phyloP scores from a whole-genome alignment of 2,888 invertebrate genomes.

The Tuta absoluta region DNA sequence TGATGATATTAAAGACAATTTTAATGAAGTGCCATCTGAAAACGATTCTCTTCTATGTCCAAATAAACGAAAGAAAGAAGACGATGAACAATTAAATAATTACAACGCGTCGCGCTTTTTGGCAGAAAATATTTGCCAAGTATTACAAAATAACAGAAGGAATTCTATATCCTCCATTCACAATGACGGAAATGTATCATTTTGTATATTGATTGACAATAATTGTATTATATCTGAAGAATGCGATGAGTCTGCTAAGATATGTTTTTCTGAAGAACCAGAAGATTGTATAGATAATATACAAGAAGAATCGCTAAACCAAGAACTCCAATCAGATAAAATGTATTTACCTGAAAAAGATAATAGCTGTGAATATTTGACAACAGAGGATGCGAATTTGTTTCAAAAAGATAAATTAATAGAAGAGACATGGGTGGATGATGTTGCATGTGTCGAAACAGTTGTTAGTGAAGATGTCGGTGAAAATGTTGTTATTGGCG shows the following conservation, averaged over 20 bases:
- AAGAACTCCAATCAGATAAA: constrained; percentile 35
- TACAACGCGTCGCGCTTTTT: constrained; percentile 46
- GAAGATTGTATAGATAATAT: constrained; percentile 50
- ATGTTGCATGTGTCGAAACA: constrained; percentile 73
- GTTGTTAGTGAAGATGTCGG: constrained; percentile 70
- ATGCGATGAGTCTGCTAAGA: constrained; percentile 55
- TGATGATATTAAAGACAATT: constrained; percentile 38
- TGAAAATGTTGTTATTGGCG: constrained; percentile 61
- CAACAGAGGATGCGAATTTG: constrained; percentile 43
- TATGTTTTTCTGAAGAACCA: constrained; percentile 58
- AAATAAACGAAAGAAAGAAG: constrained; percentile 58
- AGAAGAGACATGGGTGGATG: constrained; percentile 69
- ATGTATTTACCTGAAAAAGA: constrained; percentile 34
- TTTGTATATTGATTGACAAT: constrained; percentile 71
- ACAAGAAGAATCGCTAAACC: constrained; percentile 38
- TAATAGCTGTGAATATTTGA: constrained; percentile 42
- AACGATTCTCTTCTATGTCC: constrained; percentile 43
- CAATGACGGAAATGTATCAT: constrained; percentile 66
- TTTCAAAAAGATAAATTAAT: constrained; percentile 50
- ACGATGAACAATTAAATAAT: constrained; percentile 41
- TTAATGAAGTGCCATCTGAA: constrained; percentile 38
- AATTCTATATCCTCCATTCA: constrained; percentile 68
- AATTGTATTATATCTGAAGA: constrained; percentile 66
- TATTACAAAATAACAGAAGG: constrained; percentile 62
- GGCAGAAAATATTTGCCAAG: constrained; percentile 52